Evolutionary conservation across 2,888 invertebrate genomes (phyloP).

Genomic region (Melipona beecheii): DNA sequence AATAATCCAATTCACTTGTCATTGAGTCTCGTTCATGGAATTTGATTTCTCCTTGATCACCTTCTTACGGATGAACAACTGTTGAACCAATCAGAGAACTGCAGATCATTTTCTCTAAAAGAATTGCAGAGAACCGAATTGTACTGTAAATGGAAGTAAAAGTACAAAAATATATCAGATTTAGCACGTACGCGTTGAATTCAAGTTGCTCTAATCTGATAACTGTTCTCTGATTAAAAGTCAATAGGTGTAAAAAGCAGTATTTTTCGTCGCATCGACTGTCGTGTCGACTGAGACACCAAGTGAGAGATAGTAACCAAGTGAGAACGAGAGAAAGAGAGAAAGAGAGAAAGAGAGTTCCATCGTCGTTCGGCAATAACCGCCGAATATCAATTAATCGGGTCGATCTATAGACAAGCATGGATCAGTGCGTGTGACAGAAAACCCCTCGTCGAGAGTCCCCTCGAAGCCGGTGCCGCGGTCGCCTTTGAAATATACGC

Average conservation of each 20-base stretch:
- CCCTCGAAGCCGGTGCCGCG: slow-evolving; percentile 65
- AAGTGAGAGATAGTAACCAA: neutral
- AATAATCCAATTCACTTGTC: too few relatives aligned
- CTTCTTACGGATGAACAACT: too few relatives aligned
- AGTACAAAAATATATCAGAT: too few relatives aligned
- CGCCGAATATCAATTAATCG: slow-evolving; percentile 72
- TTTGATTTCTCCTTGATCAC: too few relatives aligned
- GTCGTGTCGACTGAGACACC: slow-evolving; percentile 9
- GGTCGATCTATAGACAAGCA: slow-evolving; percentile 67
- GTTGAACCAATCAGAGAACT: too few relatives aligned
- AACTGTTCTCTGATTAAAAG: neutral
- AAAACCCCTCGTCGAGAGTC: slow-evolving; percentile 77
- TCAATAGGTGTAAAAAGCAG: neutral
- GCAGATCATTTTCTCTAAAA: too few relatives aligned
- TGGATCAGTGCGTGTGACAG: slow-evolving; percentile 79
- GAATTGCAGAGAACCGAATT: too few relatives aligned
- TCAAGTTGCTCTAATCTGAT: neutral
- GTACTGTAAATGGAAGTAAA: too few relatives aligned
- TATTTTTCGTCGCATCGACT: slow-evolving; percentile 14
- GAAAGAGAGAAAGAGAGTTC: slow-evolving; percentile 16
- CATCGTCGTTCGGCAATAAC: slow-evolving; percentile 55
- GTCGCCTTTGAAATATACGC: slow-evolving; percentile 79
- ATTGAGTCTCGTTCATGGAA: too few relatives aligned
- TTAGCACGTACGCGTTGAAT: neutral
- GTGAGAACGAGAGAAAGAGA: neutral